phyloP scores from a whole-genome alignment of 1,140 invertebrate species.

The Aleiodes sp. region DNA sequence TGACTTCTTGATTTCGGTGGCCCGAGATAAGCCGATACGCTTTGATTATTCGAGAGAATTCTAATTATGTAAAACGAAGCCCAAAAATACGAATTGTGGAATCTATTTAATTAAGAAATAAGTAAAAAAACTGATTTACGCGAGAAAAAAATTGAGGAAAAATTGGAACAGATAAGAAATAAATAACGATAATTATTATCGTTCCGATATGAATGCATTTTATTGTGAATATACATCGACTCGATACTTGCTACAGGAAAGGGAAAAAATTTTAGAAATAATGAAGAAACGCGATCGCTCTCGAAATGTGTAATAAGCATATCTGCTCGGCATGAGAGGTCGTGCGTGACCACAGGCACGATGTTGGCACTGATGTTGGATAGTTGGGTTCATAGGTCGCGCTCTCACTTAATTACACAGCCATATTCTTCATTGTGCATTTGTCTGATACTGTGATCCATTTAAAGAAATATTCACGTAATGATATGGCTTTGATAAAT shows the following conservation, averaged over 20 bases:
- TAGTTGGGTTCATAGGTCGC: constrained; percentile 2
- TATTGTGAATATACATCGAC: not conserved
- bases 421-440: constrained; percentile 14
- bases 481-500: not conserved
- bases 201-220: not conserved
- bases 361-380: not conserved
- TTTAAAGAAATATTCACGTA: not conserved
- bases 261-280: not conserved
- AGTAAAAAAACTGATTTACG: not conserved
- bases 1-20: not conserved
- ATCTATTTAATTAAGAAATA: not conserved
- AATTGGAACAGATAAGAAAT: not conserved
- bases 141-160: not conserved
- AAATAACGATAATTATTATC: not conserved
- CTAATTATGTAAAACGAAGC: constrained; percentile 5
- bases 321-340: constrained; percentile 7
- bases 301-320: constrained; percentile 16
- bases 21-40: not conserved
- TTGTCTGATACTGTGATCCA: not conserved
- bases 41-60: not conserved
- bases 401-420: constrained; percentile 29
- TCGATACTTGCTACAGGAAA: no score
- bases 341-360: constrained; percentile 16
- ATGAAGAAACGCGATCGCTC: not conserved
- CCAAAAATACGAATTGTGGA: not conserved